A percentile compares a stretch with the other conserved stretches of the same genome.
These are phyloP conservation scores for Danio aesculapii DNA, from an alignment of 2,797 vertebrate species.

Conservation along the genomic window DNA sequence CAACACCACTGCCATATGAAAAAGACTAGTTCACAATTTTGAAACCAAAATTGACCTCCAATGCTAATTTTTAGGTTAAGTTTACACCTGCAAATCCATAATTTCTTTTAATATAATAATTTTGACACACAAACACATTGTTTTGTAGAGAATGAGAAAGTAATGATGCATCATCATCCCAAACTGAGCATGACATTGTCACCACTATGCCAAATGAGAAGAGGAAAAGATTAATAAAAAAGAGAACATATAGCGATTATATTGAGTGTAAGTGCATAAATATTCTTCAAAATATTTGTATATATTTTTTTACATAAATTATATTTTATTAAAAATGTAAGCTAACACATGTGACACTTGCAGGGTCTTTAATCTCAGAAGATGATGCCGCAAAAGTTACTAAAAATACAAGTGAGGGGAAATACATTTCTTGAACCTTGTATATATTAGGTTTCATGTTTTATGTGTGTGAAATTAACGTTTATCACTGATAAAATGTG, in stretches of 20 bases:
- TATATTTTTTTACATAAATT: neutral
- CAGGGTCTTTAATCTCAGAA: slow-evolving; percentile 5
- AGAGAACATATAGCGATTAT: neutral
- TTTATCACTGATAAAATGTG: neutral
- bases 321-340: neutral
- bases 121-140: too few relatives aligned
- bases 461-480: neutral
- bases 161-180: neutral
- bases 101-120: neutral
- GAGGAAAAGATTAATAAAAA: neutral
- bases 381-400: neutral
- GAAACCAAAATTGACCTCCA: too few relatives aligned
- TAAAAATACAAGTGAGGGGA: neutral
- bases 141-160: neutral
- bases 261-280: neutral
- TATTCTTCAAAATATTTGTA: neutral
- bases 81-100: neutral
- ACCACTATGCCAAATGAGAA: neutral
- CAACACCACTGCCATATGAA: too few relatives aligned
- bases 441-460: neutral
- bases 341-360: neutral
- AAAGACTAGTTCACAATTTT: too few relatives aligned
- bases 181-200: neutral
- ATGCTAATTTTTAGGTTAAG: too few relatives aligned
- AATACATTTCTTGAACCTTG: neutral